Evolutionary conservation across 2,797 vertebrate genomes (phyloP), one percentile per base, ranked within the genome.

Genomic region (Centroberyx gerrardi): DNA sequence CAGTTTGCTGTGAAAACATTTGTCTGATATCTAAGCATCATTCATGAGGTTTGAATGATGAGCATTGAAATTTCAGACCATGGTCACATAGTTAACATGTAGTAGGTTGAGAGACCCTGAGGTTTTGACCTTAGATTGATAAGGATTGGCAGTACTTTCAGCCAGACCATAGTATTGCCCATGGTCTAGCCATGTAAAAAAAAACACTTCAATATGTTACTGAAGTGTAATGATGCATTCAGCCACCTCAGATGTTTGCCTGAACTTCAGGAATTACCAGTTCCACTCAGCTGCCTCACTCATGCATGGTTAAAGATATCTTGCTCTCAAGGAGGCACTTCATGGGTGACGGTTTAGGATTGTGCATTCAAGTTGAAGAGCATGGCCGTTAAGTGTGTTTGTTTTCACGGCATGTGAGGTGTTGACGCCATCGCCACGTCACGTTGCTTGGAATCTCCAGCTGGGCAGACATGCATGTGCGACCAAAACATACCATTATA

Each of bases 1-100:
- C 71, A 52, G 49, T 22, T 40, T 28, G 51, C 65, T 52, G 68
- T 42, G 53, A 61, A 74, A 61, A 64, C 69, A 59, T n/a, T 53
- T 27, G 36, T 46, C 33, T 36, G 38, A 31, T 49, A 8, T 61
- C n/a, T 59, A 12, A 64, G 8, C 54, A 38, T 68, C 70, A 40
- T 7, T 27, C 22, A 6, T n/a, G 5, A 42, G 51, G n/a, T 33
- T 65, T 33, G 29, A 3, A 40, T 22, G 49, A 28, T 40, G 31
- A 53, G 51, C 13, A 46, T 15, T 46, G 33, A 10, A 60, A 51
- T 51, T 51, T 51, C 48, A 18, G 15, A 15, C 31, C 36, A 56
- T 56, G 54, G 28, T 56, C 28, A 59, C 17, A 33, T 59, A 18
- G 31, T 40, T 58, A 18, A 8, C 33, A 18, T 59, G 56, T 31